Evolutionary conservation across 2,888 invertebrate genomes (phyloP).

Genomic region (Atrina japonica): DNA sequence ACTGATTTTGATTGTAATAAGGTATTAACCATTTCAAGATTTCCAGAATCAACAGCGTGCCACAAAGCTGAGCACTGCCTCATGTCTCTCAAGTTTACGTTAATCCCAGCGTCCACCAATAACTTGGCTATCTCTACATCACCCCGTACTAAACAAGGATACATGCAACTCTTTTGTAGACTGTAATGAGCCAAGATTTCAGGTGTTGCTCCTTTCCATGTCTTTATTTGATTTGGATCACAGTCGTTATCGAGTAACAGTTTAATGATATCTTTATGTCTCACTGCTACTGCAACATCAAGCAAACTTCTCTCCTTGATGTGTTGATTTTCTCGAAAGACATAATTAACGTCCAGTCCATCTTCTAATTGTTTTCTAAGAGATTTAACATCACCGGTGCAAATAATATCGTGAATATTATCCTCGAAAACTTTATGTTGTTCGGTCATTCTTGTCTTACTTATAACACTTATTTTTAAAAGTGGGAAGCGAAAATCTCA

Average conservation of each 20-base stretch:
- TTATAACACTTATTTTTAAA: too few relatives aligned
- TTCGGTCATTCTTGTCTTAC: too few relatives aligned
- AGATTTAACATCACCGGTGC: slow-evolving; percentile 2
- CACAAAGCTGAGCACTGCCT: slow-evolving; percentile 20
- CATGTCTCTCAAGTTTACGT: slow-evolving; percentile 22
- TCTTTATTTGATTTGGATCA: not conserved
- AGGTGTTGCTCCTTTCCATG: slow-evolving; percentile 4
- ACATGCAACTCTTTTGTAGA: slow-evolving; percentile 22
- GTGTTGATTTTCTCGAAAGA: not conserved
- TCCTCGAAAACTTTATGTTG: too few relatives aligned
- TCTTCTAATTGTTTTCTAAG: slow-evolving; percentile 3
- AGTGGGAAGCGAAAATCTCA: too few relatives aligned
- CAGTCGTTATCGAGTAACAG: slow-evolving; percentile 4
- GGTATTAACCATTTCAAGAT: slow-evolving; percentile 14
- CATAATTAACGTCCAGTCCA: not conserved
- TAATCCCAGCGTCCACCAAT: slow-evolving; percentile 15
- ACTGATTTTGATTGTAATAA: slow-evolving; percentile 10
- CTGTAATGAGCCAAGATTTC: not conserved
- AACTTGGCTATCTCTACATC: slow-evolving; percentile 18
- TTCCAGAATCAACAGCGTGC: slow-evolving; percentile 29
- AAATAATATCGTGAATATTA: too few relatives aligned
- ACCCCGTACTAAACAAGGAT: slow-evolving; percentile 14
- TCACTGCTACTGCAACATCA: slow-evolving; percentile 1
- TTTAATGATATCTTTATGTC: slow-evolving; percentile 11
- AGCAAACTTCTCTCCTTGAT: slow-evolving; percentile 7